Percentiles rank a stretch among this genome's conserved stretches.
Conservation (phyloP, 2,797 vertebrate species). For the Muraenolepis orangiensis region DNA sequence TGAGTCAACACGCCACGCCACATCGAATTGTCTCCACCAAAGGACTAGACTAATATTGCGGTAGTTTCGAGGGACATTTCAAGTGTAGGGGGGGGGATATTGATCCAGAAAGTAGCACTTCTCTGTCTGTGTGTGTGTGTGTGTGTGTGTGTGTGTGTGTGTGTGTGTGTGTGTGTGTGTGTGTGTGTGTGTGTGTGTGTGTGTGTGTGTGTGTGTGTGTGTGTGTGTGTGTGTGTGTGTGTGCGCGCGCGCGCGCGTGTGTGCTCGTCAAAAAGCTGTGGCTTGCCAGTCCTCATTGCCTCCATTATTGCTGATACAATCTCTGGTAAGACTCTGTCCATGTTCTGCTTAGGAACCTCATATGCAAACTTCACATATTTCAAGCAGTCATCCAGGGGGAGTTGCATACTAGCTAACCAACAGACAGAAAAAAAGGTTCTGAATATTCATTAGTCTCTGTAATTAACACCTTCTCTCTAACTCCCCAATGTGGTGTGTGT, state of each 20-base stretch:
- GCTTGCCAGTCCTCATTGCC: neutral
- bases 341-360: neutral
- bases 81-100: too few species aligned
- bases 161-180: neutral
- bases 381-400: neutral
- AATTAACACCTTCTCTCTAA: neutral
- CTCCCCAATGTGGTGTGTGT: too few species aligned
- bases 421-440: neutral
- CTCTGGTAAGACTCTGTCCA: neutral
- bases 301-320: neutral
- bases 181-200: too few species aligned
- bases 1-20: too few species aligned
- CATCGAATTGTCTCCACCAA: too few species aligned
- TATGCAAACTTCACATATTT: neutral
- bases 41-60: too few species aligned
- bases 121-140: too few species aligned
- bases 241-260: too few species aligned
- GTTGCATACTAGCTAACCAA: neutral
- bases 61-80: too few species aligned
- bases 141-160: too few species aligned
- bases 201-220: too few species aligned
- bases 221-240: neutral
- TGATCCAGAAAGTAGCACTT: too few species aligned
- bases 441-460: neutral
- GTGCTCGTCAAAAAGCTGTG: neutral